phyloP scores from a whole-genome alignment of 2,113 vertebrate genomes.

The Thunnus maccoyii region DNA sequence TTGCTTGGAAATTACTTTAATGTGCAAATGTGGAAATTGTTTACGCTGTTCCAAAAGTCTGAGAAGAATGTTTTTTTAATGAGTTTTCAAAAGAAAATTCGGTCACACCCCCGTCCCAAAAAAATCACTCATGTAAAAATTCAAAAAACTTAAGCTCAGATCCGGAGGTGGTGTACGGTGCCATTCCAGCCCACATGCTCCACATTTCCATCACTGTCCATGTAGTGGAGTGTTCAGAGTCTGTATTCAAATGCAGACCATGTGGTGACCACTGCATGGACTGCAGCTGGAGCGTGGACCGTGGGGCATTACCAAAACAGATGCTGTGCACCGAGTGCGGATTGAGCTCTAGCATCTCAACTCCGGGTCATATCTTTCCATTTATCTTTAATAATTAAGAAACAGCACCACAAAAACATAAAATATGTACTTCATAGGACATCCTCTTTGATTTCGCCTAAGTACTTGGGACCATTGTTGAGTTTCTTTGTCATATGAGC shows the following conservation, averaged over 20 bases:
- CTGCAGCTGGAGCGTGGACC: slow-evolving; percentile 50
- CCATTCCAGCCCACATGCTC: slow-evolving; percentile 19
- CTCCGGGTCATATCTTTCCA: no score
- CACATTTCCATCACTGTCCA: slow-evolving; percentile 40
- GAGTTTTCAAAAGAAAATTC: slow-evolving; percentile 16
- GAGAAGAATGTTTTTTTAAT: slow-evolving; percentile 17
- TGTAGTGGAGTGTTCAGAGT: slow-evolving; percentile 23
- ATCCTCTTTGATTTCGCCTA: background rate
- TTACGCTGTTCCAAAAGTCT: slow-evolving; percentile 10
- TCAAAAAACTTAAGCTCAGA: background rate
- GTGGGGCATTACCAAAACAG: slow-evolving; percentile 28
- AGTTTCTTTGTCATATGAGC: slow-evolving; percentile 11
- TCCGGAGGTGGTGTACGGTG: background rate
- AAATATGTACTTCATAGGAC: background rate
- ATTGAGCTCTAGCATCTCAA: slow-evolving; percentile 10
- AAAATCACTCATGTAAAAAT: slow-evolving; percentile 11
- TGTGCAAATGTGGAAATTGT: slow-evolving; percentile 52
- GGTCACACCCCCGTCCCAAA: background rate
- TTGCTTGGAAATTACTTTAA: slow-evolving; percentile 43
- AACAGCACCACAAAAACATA: background rate
- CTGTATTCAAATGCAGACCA: slow-evolving; percentile 50
- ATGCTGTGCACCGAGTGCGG: slow-evolving; percentile 8
- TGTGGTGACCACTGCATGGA: slow-evolving; percentile 47
- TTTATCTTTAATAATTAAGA: background rate
- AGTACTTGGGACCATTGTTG: background rate